phyloP scores from a whole-genome alignment of 2,113 vertebrate species.

The Burhinus bistriatus region DNA sequence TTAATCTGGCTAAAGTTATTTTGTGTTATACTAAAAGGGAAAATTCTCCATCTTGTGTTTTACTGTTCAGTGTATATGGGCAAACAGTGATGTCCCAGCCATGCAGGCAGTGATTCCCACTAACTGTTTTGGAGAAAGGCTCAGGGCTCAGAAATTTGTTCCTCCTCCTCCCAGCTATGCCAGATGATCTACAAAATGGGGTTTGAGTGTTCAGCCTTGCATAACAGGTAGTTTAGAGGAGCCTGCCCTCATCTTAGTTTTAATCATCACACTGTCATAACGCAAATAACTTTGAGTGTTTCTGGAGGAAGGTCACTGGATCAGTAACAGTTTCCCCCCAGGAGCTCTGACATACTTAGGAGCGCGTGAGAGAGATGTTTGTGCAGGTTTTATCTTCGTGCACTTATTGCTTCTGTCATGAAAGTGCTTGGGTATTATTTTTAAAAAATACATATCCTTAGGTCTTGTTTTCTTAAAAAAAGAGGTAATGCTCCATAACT shows the following conservation, averaged over 20 bases:
- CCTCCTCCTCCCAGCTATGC: neutral
- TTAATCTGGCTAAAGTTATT: neutral
- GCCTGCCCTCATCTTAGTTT: neutral
- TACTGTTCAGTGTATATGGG: neutral
- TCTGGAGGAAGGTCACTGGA: neutral
- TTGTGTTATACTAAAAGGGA: neutral
- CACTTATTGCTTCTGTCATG: neutral
- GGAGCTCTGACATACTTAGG: neutral
- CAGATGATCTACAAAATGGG: neutral
- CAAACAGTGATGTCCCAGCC: neutral
- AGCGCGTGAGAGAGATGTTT: neutral
- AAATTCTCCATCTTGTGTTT: neutral
- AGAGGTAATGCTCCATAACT: neutral
- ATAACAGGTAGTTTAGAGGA: neutral
- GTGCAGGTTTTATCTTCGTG: neutral
- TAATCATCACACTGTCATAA: neutral
- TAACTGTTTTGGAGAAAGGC: neutral
- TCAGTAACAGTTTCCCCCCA: neutral
- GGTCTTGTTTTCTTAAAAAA: neutral
- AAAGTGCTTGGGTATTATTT: neutral
- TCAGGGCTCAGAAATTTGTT: neutral
- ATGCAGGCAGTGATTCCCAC: neutral
- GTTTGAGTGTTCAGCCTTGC: neutral
- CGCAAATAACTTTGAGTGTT: neutral
- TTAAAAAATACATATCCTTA: neutral